A percentile compares a stretch with the other conserved stretches of the same genome.
phyloP scores from a whole-genome alignment of 2,113 vertebrate species.

The Martes martes region DNA sequence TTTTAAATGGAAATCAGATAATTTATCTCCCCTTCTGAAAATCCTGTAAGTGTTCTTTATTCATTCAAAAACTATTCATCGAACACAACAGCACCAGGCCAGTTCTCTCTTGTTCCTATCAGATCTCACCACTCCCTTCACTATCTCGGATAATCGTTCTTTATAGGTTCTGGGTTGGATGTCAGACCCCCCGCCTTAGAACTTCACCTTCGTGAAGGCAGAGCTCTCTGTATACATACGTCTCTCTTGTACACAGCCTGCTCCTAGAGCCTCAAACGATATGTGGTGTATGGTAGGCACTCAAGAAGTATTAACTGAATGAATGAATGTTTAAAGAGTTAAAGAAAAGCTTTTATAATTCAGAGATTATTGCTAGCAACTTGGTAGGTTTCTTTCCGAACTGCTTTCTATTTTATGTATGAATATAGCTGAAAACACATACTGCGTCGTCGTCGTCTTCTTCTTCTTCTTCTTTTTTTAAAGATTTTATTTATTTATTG shows the following conservation, averaged over 20 bases:
- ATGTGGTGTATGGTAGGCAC: not conserved
- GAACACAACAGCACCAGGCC: fast-evolving
- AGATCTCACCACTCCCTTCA: fast-evolving
- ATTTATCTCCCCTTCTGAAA: not conserved
- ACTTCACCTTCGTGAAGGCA: not conserved
- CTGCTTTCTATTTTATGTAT: not conserved
- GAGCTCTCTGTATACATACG: not conserved
- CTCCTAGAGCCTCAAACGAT: not conserved
- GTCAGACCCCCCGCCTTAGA: not conserved
- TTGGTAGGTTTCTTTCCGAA: not conserved
- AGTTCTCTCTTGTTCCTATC: not conserved
- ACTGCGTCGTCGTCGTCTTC: not conserved
- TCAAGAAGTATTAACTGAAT: not conserved
- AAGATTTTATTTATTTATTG: no score
- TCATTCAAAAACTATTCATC: not conserved
- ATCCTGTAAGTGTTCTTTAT: not conserved
- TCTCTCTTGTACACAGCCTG: not conserved
- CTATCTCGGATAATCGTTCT: fast-evolving
- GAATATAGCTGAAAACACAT: not conserved
- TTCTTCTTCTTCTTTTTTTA: not conserved
- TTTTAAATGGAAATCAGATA: not conserved
- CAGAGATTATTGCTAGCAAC: not conserved
- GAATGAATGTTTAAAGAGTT: not conserved
- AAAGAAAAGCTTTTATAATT: not conserved
- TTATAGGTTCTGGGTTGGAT: not conserved